A percentile compares a stretch with the other conserved stretches of the same genome.
Evolutionary conservation across 1,140 invertebrate species (phyloP).

Genomic region (Nephotettix cincticeps): DNA sequence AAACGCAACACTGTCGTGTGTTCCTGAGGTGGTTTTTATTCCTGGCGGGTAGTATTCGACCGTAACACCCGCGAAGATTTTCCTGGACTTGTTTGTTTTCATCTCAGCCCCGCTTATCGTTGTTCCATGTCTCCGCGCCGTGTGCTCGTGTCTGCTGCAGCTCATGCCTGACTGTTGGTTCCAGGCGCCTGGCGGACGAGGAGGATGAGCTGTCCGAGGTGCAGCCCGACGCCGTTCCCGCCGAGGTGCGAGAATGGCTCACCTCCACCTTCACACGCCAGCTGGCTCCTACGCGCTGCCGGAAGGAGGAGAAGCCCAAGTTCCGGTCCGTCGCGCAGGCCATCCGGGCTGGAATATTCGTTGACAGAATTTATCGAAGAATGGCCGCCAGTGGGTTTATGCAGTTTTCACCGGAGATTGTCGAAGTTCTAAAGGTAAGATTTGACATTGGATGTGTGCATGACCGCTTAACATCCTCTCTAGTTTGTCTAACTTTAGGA

Average conservation of each 20-base stretch:
- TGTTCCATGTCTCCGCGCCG: no score
- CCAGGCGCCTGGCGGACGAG: conserved; percentile 76
- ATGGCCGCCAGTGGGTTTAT: conserved; percentile 82
- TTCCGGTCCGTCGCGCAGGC: conserved; percentile 97
- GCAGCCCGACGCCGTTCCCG: conserved; percentile 93
- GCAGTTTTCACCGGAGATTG: conserved; percentile 88
- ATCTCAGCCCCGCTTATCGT: no score
- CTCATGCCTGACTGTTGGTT: neutral
- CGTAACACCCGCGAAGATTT: no score
- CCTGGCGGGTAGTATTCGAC: no score
- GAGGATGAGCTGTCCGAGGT: conserved; percentile 94
- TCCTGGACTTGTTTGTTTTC: no score
- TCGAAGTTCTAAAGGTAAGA: conserved; percentile 84
- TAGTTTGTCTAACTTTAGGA: no score
- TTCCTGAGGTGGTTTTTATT: no score
- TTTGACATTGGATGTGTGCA: no score
- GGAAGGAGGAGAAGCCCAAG: conserved; percentile 77
- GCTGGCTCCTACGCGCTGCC: conserved; percentile 69
- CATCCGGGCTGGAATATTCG: conserved; percentile 95
- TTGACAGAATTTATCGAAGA: conserved; percentile 91
- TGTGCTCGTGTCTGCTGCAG: no score
- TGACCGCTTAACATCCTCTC: no score
- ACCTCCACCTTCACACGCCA: conserved; percentile 96
- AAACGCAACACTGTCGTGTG: no score
- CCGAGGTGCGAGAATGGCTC: conserved; percentile 94